Evolutionary conservation across 2,797 vertebrate genomes (phyloP), one percentile per base, ranked within the genome.

Genomic region (Poeciliopsis paucimaculata): DNA sequence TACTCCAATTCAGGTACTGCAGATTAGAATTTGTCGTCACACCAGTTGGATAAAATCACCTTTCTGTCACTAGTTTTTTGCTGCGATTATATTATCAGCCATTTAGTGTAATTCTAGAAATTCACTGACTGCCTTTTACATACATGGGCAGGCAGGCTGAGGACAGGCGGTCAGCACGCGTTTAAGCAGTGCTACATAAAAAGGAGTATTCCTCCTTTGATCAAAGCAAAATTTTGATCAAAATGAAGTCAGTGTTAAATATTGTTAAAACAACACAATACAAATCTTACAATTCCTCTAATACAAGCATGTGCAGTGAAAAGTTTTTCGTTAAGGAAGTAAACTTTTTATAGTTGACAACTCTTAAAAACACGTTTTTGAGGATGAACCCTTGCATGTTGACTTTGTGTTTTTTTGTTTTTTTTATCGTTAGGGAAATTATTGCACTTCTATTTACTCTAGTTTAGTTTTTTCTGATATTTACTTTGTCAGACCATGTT

Each of bases 11-110:
- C 72, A 80, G 77, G 76, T 75, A 73, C 81, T 70, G 80, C 77
- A 90, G 85, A 94, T 92, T 89, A 91, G 89, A 91, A 89, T 93
- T 86, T 0, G 41, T 72, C 70, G 77, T 89, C 5, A 46, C 88
- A 84, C 72, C 84, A 90, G 84, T 86, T 91, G 88, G 82, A 81
- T 86, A 82, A 85, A 89, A 85, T 89, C 87, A 86, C 76, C 86
- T 91, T 89, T 80, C 83, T 83, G 73, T 80, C 62, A 83, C 89
- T 81, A 84, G 81, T 78, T 88, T 70, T 81, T 73, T 79, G 77
- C 77, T 55, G 43, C 84, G 88, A 93, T 88, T 90, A 75, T 79
- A 71, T 92, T 89, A 87, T 87, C 75, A 85, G 79, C 83, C 81
- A 90, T 92, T 92, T 90, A 85, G 84, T 47, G 79, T 85, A 84